Evolutionary conservation across 2,797 vertebrate genomes (phyloP).

Genomic region (Lagorchestes hirsutus): DNA sequence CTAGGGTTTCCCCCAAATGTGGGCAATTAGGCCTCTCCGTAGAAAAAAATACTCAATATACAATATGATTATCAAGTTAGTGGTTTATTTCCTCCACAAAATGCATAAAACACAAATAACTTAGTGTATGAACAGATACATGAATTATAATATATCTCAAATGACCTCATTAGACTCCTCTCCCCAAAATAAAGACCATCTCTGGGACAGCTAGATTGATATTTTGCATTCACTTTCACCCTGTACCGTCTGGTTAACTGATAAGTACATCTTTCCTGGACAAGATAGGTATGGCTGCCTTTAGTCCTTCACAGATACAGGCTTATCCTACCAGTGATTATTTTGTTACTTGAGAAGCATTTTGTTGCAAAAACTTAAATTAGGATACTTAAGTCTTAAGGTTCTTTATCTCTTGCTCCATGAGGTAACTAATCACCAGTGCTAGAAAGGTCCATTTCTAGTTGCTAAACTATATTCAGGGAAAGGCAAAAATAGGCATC

Average conservation of each 20-base stretch:
- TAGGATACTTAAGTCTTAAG: not conserved
- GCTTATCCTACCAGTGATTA: not conserved
- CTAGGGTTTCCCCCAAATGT: not conserved
- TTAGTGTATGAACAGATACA: not conserved
- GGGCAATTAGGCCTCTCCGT: not conserved
- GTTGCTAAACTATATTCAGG: not conserved
- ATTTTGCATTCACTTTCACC: not conserved
- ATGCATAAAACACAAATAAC: not conserved
- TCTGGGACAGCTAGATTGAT: not conserved
- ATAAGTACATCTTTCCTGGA: not conserved
- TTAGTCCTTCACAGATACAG: not conserved
- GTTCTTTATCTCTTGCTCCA: not conserved
- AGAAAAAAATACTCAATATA: not conserved
- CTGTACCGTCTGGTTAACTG: not conserved
- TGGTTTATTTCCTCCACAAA: constrained; percentile 5
- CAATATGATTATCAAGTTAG: not conserved
- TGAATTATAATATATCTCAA: not conserved
- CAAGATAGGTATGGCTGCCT: not conserved
- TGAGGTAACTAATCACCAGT: not conserved
- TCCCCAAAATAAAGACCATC: not conserved
- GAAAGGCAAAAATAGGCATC: not conserved
- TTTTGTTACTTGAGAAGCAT: not conserved
- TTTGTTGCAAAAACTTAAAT: not conserved
- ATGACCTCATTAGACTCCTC: not conserved
- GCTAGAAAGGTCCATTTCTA: not conserved